Evolutionary conservation across 2,113 vertebrate species (phyloP).

Genomic region (Labrus mixtus): DNA sequence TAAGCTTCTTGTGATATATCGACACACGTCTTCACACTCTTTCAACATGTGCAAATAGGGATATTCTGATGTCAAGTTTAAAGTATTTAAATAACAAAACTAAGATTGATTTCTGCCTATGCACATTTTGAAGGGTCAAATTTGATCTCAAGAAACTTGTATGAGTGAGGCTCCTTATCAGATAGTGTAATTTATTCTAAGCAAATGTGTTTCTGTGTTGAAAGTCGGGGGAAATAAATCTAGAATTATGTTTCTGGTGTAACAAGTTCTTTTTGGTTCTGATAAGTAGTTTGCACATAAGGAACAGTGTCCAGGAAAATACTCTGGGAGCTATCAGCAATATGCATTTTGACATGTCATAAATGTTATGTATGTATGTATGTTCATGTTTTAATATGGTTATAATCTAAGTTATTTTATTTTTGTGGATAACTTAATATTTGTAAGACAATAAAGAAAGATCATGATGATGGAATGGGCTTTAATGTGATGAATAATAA

Average conservation of each 20-base stretch:
- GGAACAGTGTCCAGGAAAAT: slow-evolving; percentile 76
- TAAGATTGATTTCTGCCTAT: slow-evolving; percentile 39
- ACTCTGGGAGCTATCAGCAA: slow-evolving; percentile 75
- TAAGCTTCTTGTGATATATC: slow-evolving; percentile 22
- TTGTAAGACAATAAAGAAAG: slow-evolving; percentile 84
- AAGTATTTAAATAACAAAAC: slow-evolving; percentile 36
- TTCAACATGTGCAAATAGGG: slow-evolving; percentile 38
- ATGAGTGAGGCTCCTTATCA: slow-evolving; percentile 67
- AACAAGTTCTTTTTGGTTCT: slow-evolving; percentile 64
- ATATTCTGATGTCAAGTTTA: slow-evolving; percentile 47
- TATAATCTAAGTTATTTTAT: slow-evolving; percentile 88
- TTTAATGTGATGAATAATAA: slow-evolving; percentile 75
- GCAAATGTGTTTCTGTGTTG: slow-evolving; percentile 61
- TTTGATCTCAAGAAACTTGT: slow-evolving; percentile 50
- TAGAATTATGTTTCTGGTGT: slow-evolving; percentile 59
- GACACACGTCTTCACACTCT: slow-evolving; percentile 53
- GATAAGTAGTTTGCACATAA: slow-evolving; percentile 82
- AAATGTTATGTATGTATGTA: slow-evolving; percentile 79
- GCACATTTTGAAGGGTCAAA: slow-evolving; percentile 51
- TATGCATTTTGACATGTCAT: slow-evolving; percentile 76
- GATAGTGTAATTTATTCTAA: slow-evolving; percentile 74
- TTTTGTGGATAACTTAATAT: slow-evolving; percentile 89
- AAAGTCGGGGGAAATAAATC: slow-evolving; percentile 43
- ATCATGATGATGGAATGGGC: slow-evolving; percentile 68
- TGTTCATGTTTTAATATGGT: slow-evolving; percentile 83